A percentile compares a stretch with the other conserved stretches of the same genome.
These are phyloP conservation scores for Pangasius krempfi DNA, from an alignment of 2,797 vertebrate species.

Conservation along the genomic window DNA sequence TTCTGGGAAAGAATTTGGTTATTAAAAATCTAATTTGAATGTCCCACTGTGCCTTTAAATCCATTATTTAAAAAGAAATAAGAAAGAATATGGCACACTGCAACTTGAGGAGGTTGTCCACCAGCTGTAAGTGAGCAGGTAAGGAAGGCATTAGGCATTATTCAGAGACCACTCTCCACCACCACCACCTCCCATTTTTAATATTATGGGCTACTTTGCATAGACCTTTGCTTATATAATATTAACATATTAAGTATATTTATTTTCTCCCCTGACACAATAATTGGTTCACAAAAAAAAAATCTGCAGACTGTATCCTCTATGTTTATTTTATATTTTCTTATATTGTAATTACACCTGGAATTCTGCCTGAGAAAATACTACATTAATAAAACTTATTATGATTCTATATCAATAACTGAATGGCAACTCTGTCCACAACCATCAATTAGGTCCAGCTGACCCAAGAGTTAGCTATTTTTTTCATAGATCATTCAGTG, in stretches of 20 bases:
- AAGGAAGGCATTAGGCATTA: background rate
- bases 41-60: background rate
- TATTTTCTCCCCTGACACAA: background rate
- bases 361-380: background rate
- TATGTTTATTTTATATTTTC: background rate
- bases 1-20: background rate
- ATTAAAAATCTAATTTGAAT: background rate
- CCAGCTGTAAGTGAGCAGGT: background rate
- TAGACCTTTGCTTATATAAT: background rate
- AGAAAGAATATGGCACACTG: background rate
- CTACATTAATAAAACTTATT: background rate
- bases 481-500: background rate
- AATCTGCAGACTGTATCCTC: background rate
- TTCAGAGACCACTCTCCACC: background rate
- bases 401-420: background rate
- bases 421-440: background rate
- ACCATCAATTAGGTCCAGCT: background rate
- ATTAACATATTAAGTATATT: background rate
- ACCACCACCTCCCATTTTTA: background rate
- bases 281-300: background rate
- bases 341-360: background rate
- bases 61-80: background rate
- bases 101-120: background rate
- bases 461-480: background rate
- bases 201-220: background rate